Evolutionary conservation across 2,113 vertebrate species (phyloP), one percentile per base, ranked within the genome.

Genomic region (Hucho hucho): DNA sequence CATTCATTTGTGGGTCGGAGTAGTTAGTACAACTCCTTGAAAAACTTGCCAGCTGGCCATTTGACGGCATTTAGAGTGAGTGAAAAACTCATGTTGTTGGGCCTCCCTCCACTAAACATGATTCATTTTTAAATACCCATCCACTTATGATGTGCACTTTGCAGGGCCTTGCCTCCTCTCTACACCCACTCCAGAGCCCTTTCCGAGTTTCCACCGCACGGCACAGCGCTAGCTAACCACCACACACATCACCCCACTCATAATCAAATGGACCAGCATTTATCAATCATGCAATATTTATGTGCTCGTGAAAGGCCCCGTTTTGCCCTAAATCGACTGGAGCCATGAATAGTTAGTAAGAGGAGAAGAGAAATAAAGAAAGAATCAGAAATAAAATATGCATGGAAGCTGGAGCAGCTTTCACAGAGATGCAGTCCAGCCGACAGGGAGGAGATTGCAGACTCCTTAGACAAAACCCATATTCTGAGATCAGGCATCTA

Each of bases 201-300:
- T 72, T 70, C 69, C 59, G 64, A 64, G 69, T 76, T 29, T 80
- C 74, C 70, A 79, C 79, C 80, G 11, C 49, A 25, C 58, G 14
- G 56, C 49, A 43, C 58, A 64, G 56, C 29, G 11, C 46, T 22
- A 32, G 49, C 69, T 53, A 70, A 2, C 74, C 2, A 4, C 46
- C 75, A 65, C 67, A 70, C 66, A 68, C 67, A 73, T 22, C 66
- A 22, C 74, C 72, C 73, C 53, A 70, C 80, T 86, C 73, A 78
- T 76, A 80, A 90, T 90, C 75, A 87, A 87, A 88, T 80, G 46
- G 78, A 66, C 65, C 77, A 58, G 37, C 79, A 78, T 89, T 89
- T 88, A 86, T 87, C 70, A 69, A 61, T 69, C 83, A 83, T 90
- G 80, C 81, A 88, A 82, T 81, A 89, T 90, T 86, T 82, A 90